Evolutionary conservation across 2,797 vertebrate genomes (phyloP).

Genomic region (Hephaestus fuliginosus): DNA sequence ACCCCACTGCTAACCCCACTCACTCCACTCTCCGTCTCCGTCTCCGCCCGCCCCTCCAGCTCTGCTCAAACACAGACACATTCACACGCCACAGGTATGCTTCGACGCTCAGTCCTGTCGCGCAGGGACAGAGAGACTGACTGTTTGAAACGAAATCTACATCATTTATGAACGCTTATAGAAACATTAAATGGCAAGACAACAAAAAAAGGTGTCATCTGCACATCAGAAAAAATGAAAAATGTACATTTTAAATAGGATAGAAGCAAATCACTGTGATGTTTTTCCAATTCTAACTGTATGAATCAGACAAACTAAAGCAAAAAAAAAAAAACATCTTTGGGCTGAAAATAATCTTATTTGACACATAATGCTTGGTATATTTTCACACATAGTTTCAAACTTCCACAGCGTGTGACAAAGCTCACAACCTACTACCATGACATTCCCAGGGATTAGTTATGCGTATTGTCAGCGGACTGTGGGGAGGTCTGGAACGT

Average conservation of each 20-base stretch:
- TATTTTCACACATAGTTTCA: slow-evolving; percentile 33
- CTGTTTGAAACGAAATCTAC: slow-evolving; percentile 5
- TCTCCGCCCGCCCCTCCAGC: slow-evolving; percentile 5
- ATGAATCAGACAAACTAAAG: neutral
- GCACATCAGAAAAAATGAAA: neutral
- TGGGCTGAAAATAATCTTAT: slow-evolving; percentile 1
- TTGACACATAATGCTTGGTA: neutral
- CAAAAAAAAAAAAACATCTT: neutral
- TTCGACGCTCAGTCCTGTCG: slow-evolving; percentile 14
- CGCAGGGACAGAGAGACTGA: slow-evolving; percentile 25
- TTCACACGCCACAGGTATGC: slow-evolving; percentile 65
- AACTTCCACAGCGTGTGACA: slow-evolving; percentile 45
- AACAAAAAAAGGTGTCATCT: neutral
- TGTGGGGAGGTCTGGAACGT: slow-evolving; percentile 74
- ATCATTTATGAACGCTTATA: neutral
- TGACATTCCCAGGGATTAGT: slow-evolving; percentile 75
- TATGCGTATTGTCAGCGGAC: slow-evolving; percentile 77
- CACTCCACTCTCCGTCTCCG: slow-evolving; percentile 56
- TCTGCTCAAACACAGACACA: slow-evolving; percentile 54
- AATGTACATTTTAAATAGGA: neutral
- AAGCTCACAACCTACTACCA: slow-evolving; percentile 49
- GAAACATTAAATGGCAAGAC: neutral
- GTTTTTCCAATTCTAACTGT: neutral
- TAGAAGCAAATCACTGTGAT: neutral
- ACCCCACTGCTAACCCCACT: slow-evolving; percentile 76